Base-by-base conservation (phyloP, 2,113 vertebrate genomes). In the Theropithecus gelada region DNA sequence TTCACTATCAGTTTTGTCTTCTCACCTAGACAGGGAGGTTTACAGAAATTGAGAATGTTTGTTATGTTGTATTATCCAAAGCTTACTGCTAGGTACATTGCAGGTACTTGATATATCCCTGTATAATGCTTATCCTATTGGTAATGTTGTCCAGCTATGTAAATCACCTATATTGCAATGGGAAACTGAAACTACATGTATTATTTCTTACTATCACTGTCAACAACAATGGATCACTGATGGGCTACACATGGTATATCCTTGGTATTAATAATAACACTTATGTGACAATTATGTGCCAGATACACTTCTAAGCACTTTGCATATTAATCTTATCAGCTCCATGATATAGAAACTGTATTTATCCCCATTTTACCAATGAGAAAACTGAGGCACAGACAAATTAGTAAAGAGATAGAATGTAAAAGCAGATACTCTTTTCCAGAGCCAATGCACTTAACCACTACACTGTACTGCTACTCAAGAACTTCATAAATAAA, bases 301-400 rank as follows among this genome's bases (percentile, higher is more conserved):
- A 78, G 59, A 38, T 20, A 70, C 8, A 84, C 35, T 81, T 86
- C 32, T 68, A 90, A 84, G 57, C 23, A 76, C 43, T 95, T 64
- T 81, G 43, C 35, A 78, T 96, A 83, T 96, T 78, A 94, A 89
- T 90, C 11, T 23, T 81, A 72, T 32, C 13, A 88, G 59, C 38
- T 45, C 45, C 11, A 89, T 7, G 35, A 94, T 78, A 40, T 13
- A 70, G 45, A 30, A n/a, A 55, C 6, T 91, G 30, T 59, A 32
- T 73, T 64, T 72, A 79, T 57, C 12, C 30, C 45, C 32, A 64
- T 79, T 88, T 85, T 83, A 88, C 6, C 93, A 85, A 66, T 8
- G 43, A 96, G 55, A 50, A 76, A 90, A 50, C 38, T 22, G 32
- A 95, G 35, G 80, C 25, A 73, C 23, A 38, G 43, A 84, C 50